Evolutionary conservation across 1,140 invertebrate genomes (phyloP).

Genomic region (Liolophura sinensis): DNA sequence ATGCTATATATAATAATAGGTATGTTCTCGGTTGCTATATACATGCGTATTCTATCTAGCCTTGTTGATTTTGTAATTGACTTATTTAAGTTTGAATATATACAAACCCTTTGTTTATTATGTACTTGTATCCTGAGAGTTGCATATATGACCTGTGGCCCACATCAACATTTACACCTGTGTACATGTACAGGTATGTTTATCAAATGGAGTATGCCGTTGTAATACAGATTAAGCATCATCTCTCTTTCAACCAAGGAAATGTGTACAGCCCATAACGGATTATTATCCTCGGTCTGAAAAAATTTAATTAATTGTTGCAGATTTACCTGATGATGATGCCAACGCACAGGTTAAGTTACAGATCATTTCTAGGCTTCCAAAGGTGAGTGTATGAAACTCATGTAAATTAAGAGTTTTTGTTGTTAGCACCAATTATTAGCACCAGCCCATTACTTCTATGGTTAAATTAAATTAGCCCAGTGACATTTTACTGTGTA

Average conservation of each 20-base stretch:
- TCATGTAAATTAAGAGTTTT: not conserved
- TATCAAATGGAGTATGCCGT: not conserved
- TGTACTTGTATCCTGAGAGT: not conserved
- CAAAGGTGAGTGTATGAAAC: constrained; percentile 20
- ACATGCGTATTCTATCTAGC: too few relatives aligned
- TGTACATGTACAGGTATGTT: not conserved
- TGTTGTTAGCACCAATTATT: too few relatives aligned
- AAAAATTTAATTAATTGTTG: not conserved
- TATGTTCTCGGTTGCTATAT: too few relatives aligned
- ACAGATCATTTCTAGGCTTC: constrained; percentile 32
- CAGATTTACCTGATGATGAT: constrained; percentile 14
- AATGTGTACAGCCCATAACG: too few relatives aligned
- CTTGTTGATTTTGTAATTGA: too few relatives aligned
- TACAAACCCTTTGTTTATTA: not conserved
- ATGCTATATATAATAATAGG: too few relatives aligned
- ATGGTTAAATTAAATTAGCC: too few relatives aligned
- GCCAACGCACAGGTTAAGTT: constrained; percentile 28
- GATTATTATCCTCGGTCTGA: not conserved
- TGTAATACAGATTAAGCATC: constrained; percentile 16
- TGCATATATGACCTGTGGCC: not conserved
- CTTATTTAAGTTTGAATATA: not conserved
- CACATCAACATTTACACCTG: not conserved
- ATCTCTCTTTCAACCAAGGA: not conserved
- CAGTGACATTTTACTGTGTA: too few relatives aligned
- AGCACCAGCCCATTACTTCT: too few relatives aligned